Evolutionary conservation across 2,113 vertebrate genomes (phyloP), one percentile per base, ranked within the genome.

Genomic region (Xyliphius kryptos): DNA sequence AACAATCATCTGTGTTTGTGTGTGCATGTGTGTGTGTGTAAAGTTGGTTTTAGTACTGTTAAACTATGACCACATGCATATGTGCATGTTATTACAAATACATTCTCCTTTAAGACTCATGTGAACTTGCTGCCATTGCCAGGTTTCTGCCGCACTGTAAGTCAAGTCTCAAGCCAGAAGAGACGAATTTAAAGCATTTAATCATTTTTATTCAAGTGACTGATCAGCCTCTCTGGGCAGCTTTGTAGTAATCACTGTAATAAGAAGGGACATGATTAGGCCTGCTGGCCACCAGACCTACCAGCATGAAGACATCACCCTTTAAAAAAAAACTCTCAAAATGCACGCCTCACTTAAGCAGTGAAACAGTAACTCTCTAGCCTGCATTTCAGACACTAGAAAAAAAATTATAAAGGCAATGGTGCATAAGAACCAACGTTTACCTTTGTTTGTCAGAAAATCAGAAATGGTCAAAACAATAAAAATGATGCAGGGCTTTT

Each of bases 131-230:
- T 71, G 61, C 58, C 51, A 59, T 58, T 56, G 53, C 74, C 51
- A 63, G 66, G 74, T 66, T 69, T 56, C 65, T 54, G 53, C 48
- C 47, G 61, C 37, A 16, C 53, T 74, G 59, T 58, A 69, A 64
- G 46, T 19, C 22, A 5, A 51, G 54, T 14, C 60, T 52, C 17
- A 8, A 26, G 17, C 50, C 56, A 49, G 50, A 70, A 69, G 57
- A 69, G 65, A 58, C 10, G 46, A 71, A 72, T 54, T 62, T 61
- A 66, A 49, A 60, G 52, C 66, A 20, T 75, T 80, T 77, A 72
- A 77, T 76, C 72, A 69, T 75, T 63, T 77, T 63, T 67, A 68
- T 74, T 73, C 48, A 54, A 40, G 70, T 37, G 1, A 72, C 65
- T 71, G 77, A 71, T 76, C 63, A 68, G 77, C 70, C 66, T 40